These are phyloP conservation scores for Lindbergichthys nudifrons DNA, from an alignment of 2,797 vertebrate genomes.

Conservation along the genomic window DNA sequence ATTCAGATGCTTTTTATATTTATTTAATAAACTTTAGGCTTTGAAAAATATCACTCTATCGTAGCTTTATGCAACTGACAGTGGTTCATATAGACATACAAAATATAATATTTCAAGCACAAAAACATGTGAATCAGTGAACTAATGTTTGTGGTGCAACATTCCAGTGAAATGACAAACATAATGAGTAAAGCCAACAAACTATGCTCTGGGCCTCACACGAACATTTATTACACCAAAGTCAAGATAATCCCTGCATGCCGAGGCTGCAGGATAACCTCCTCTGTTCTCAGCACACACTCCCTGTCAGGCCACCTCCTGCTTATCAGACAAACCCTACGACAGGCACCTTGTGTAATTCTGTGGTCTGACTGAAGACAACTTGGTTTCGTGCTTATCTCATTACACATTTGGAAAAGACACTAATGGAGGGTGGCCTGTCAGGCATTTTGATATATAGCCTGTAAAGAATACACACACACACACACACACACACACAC, in stretches of 20 bases:
- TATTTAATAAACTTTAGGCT: not conserved
- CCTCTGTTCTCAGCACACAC: not conserved
- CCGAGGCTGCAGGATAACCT: slow-evolving; percentile 1
- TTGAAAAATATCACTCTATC: not conserved
- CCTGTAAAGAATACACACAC: slow-evolving; percentile 6
- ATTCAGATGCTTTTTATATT: not conserved
- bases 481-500: slow-evolving; percentile 12
- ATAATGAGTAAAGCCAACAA: not conserved
- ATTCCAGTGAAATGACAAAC: slow-evolving; percentile 6
- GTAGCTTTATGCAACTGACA: too few relatives aligned
- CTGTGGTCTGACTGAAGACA: slow-evolving; percentile 27
- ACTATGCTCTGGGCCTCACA: not conserved
- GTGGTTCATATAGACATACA: not conserved
- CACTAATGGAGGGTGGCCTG: slow-evolving; percentile 55
- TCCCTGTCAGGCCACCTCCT: not conserved
- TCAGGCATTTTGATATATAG: slow-evolving; percentile 50
- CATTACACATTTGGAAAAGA: slow-evolving; percentile 55
- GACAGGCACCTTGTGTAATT: slow-evolving; percentile 36
- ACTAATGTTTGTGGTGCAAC: not conserved
- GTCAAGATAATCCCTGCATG: slow-evolving; percentile 32
- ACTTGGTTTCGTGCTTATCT: slow-evolving; percentile 52
- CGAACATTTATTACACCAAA: slow-evolving; percentile 40
- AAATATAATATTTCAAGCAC: not conserved
- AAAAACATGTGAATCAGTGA: not conserved
- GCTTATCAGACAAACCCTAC: slow-evolving; percentile 25